phyloP scores from a whole-genome alignment of 2,113 vertebrate genomes.

The Alces alces region DNA sequence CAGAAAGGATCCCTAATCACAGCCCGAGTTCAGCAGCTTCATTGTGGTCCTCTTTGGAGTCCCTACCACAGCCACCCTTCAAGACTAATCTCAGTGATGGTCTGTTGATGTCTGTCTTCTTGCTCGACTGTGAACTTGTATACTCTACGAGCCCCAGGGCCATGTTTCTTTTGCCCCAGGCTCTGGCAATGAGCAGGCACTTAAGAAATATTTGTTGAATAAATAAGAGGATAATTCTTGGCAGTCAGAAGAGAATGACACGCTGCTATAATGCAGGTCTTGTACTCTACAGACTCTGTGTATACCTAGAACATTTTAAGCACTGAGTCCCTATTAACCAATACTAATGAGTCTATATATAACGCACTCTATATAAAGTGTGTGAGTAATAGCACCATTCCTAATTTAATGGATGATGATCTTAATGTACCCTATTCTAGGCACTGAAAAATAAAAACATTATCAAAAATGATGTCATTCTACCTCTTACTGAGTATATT shows the following conservation, averaged over 20 bases:
- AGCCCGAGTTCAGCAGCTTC: not conserved
- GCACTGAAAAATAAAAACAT: not conserved
- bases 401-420: not conserved
- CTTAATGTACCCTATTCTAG: not conserved
- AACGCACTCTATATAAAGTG: not conserved
- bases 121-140: fast-evolving
- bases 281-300: not conserved
- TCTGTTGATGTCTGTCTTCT: no score
- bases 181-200: not conserved
- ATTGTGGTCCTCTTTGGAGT: not conserved
- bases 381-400: not conserved
- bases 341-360: not conserved
- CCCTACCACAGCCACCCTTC: not conserved
- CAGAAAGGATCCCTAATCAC: fast-evolving
- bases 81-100: not conserved
- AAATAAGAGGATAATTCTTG: not conserved
- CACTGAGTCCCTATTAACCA: not conserved
- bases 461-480: not conserved
- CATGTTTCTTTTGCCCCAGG: not conserved
- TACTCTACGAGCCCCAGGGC: not conserved
- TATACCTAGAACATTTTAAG: not conserved
- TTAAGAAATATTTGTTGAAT: conserved; percentile 4
- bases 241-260: not conserved
- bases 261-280: not conserved
- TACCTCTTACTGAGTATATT: not conserved